Percentiles rank a stretch among this genome's conserved stretches.
Conservation (phyloP, 2,113 vertebrate species). For the Thamnophis sirtalis region DNA sequence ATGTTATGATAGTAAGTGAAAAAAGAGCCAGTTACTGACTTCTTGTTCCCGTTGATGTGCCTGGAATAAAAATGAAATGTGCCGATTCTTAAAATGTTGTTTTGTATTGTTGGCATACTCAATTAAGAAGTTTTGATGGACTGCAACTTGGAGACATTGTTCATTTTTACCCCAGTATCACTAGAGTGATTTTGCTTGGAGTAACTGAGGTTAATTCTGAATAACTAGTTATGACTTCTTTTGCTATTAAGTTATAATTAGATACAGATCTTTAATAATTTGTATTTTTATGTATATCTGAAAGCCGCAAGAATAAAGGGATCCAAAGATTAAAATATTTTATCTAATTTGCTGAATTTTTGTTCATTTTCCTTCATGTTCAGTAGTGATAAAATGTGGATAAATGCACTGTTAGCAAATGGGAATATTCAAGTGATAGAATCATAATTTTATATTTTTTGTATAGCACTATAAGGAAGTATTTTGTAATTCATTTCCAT, state of each 20-base stretch:
- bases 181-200: conserved; percentile 44
- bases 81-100: conserved; percentile 61
- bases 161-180: conserved; percentile 38
- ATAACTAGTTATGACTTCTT: conserved; percentile 51
- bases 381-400: conserved; percentile 59
- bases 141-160: conserved; percentile 53
- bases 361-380: conserved; percentile 55
- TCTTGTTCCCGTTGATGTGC: conserved; percentile 52
- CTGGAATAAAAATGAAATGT: conserved; percentile 47
- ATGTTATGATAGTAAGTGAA: conserved; percentile 62
- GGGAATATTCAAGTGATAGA: conserved; percentile 65
- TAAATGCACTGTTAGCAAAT: conserved; percentile 60
- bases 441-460: conserved; percentile 68
- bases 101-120: conserved; percentile 64
- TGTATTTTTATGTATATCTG: conserved; percentile 65
- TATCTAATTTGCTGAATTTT: conserved; percentile 62
- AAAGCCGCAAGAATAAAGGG: conserved; percentile 75
- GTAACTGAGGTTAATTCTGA: conserved; percentile 53
- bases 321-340: conserved; percentile 78
- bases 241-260: conserved; percentile 52
- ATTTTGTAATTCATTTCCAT: conserved; percentile 72
- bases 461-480: conserved; percentile 74
- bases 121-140: conserved; percentile 61
- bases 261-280: conserved; percentile 56
- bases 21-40: conserved; percentile 39